Conservation (phyloP, 2,888 invertebrate genomes). For the Epirrhoe tristata region DNA sequence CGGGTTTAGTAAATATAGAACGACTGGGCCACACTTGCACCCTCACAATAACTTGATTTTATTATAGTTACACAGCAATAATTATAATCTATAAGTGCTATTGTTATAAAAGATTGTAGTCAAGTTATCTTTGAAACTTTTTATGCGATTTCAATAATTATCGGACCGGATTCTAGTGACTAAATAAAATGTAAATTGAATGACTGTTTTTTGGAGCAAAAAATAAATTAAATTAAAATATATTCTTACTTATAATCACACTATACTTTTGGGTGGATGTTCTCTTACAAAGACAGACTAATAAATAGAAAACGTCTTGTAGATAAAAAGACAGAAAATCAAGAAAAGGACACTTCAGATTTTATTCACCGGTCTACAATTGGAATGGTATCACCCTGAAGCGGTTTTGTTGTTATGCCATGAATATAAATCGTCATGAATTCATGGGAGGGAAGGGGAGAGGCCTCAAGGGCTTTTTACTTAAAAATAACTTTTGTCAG, state of each 20-base stretch:
- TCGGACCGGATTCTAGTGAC: no score
- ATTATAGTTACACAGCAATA: not conserved
- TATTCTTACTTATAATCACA: no score
- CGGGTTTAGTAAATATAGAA: slow-evolving; percentile 59
- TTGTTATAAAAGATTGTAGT: no score
- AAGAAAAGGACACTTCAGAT: slow-evolving; percentile 53
- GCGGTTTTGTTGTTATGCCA: slow-evolving; percentile 83
- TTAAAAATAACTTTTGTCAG: slow-evolving; percentile 86
- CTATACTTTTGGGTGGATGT: not conserved
- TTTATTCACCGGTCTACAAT: slow-evolving; percentile 74
- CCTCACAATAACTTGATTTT: not conserved
- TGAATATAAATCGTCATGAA: slow-evolving; percentile 88
- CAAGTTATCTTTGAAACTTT: no score
- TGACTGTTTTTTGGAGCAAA: no score
- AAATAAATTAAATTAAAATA: no score
- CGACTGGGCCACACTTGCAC: slow-evolving; percentile 47
- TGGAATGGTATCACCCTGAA: slow-evolving; percentile 80
- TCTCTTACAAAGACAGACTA: not conserved
- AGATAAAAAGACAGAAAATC: slow-evolving; percentile 1
- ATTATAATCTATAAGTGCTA: not conserved
- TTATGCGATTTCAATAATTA: no score
- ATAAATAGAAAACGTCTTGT: not conserved
- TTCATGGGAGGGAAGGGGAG: slow-evolving; percentile 67
- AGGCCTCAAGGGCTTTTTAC: slow-evolving; percentile 84
- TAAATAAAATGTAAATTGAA: no score